phyloP scores from a whole-genome alignment of 2,888 invertebrate genomes.

The Eupithecia tripunctaria region DNA sequence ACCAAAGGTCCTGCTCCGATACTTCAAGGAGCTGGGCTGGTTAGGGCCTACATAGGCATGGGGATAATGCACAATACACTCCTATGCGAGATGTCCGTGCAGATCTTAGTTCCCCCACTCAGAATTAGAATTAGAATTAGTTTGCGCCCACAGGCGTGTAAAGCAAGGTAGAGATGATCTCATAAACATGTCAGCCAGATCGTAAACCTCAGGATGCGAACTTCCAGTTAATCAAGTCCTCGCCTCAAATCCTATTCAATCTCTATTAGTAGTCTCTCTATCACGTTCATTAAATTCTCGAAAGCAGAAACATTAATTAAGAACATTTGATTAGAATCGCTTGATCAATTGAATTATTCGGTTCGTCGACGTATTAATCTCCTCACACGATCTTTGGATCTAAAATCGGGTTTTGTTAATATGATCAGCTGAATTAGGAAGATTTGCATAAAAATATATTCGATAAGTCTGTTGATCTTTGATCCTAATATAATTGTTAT shows the following conservation, averaged over 20 bases:
- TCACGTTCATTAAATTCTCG: constrained; percentile 34
- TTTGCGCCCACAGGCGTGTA: too few species aligned
- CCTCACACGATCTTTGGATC: constrained; percentile 9
- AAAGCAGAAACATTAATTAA: constrained; percentile 39
- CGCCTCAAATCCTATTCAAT: constrained; percentile 38
- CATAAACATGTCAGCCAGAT: constrained; percentile 35
- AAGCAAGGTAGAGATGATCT: constrained; percentile 30
- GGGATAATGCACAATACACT: too few species aligned
- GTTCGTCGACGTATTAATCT: constrained; percentile 6
- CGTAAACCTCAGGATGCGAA: constrained; percentile 34
- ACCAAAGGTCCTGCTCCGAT: too few species aligned
- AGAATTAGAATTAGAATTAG: too few species aligned
- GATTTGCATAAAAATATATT: neutral
- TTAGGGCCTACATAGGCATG: too few species aligned
- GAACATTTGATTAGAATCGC: constrained; percentile 30
- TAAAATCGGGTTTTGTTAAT: neutral
- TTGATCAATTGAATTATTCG: constrained; percentile 23
- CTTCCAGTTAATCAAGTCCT: constrained; percentile 41
- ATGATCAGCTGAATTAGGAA: neutral
- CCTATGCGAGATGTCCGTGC: too few species aligned
- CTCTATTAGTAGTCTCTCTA: constrained; percentile 31
- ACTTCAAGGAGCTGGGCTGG: too few species aligned
- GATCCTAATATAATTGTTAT: neutral
- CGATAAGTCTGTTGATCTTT: neutral
- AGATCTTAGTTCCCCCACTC: too few species aligned